Evolutionary conservation across 2,888 invertebrate species (phyloP), one percentile per base, ranked within the genome.

Genomic region (Dendrolimus houi): DNA sequence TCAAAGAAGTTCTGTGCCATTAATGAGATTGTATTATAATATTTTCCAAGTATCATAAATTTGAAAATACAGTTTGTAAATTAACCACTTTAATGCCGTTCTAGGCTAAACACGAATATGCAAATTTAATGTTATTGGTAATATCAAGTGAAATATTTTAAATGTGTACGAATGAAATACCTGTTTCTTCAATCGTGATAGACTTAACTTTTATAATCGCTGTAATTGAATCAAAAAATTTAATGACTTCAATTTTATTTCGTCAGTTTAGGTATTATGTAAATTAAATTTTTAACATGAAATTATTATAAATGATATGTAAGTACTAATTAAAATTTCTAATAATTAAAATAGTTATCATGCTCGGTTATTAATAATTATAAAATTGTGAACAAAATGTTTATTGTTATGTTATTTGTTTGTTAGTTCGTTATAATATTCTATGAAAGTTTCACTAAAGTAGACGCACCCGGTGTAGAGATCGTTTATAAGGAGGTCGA

Each of bases 401-500:
- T 29, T 29, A 29, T 29, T 29, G 29, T 29, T 29, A 6, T 29
- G 29, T 29, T 29, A 29, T 29, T 29, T 29, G 29, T 29, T 29
- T 29, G 29, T 29, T 29, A 29, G 29, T 29, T 29, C 6, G 62
- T 71, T 70, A 72, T 64, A 65, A 62, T 17, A 66, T 62, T 58
- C 62, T 59, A 62, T 65, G 67, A 70, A 69, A 73, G 73, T 79
- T 78, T 79, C 71, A 72, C 76, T 71, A 63, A 75, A 72, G 66
- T 60, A 61, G 57, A 54, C 62, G 57, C 29, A 29, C 52, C 55
- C 62, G 59, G 64, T 70, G 68, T 73, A 66, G 65, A 69, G 70
- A 78, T 77, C 77, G 74, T 73, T 69, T 72, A 70, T 74, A 83
- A 77, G 77, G 81, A 77, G 72, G 74, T 80, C 73, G 83, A 83